Evolutionary conservation across 2,113 vertebrate genomes (phyloP).

Genomic region (Campylomormyrus tamandua): DNA sequence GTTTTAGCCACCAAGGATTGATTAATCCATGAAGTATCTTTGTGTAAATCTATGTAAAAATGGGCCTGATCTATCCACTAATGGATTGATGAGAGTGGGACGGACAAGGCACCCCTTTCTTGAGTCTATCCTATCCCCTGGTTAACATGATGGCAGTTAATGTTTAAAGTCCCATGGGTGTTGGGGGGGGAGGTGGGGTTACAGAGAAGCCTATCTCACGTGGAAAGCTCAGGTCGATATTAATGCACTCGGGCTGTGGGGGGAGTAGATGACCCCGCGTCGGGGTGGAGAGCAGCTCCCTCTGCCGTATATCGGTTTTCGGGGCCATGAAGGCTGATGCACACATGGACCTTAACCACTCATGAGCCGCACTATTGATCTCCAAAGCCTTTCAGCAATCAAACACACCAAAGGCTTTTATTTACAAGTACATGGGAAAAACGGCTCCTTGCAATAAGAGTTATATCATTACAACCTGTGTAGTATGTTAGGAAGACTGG

Average conservation of each 20-base stretch:
- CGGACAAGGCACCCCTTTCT: not conserved
- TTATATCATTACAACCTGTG: not conserved
- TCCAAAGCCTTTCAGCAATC: not conserved
- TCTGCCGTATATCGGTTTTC: not conserved
- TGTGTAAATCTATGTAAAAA: not conserved
- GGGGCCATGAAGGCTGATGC: not conserved
- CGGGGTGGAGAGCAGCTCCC: not conserved
- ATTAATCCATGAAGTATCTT: not conserved
- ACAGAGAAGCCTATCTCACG: conserved; percentile 28
- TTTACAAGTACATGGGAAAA: not conserved
- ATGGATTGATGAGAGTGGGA: not conserved
- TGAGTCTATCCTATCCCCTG: not conserved
- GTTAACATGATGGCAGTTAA: conserved; percentile 20
- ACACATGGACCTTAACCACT: conserved; percentile 19
- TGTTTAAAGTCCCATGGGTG: conserved; percentile 8
- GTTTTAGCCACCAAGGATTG: not conserved
- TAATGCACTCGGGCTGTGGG: conserved; percentile 17
- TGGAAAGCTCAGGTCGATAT: conserved; percentile 33
- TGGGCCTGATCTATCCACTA: not conserved
- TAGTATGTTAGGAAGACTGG: not conserved
- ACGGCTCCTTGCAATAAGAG: not conserved
- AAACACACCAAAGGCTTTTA: conserved; percentile 16
- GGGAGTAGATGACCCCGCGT: not conserved
- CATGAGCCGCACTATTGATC: conserved; percentile 13
- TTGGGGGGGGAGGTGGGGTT: not conserved